phyloP scores from a whole-genome alignment of 1,140 invertebrate genomes.

The Gonatopus flavifemur region DNA sequence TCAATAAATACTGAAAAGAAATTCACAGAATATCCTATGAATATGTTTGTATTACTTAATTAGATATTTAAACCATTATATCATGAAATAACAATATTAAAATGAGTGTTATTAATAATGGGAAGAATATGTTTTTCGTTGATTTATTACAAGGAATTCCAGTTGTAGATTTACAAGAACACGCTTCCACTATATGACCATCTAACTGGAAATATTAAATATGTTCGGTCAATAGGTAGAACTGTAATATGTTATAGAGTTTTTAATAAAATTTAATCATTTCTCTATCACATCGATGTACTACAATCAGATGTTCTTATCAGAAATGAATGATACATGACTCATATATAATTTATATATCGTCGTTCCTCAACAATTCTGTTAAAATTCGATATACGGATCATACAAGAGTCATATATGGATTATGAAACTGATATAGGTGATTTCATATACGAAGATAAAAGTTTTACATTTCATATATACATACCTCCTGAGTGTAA shows the following conservation, averaged over 20 bases:
- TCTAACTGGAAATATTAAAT: slow-evolving; percentile 24
- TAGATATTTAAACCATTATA: too few relatives aligned
- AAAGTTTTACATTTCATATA: not conserved
- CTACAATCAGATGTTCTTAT: slow-evolving; percentile 6
- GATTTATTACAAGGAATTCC: slow-evolving; percentile 34
- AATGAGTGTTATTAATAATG: too few relatives aligned
- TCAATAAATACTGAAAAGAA: too few relatives aligned
- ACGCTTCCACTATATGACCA: slow-evolving; percentile 31
- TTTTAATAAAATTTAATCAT: slow-evolving; percentile 3
- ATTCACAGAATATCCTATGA: too few relatives aligned
- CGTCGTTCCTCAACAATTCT: too few relatives aligned
- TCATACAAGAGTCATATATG: too few relatives aligned
- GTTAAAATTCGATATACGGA: too few relatives aligned
- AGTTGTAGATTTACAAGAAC: slow-evolving; percentile 27
- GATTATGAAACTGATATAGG: too few relatives aligned
- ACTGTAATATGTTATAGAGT: not conserved
- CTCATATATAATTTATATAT: not conserved
- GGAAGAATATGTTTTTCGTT: too few relatives aligned
- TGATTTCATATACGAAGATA: not conserved
- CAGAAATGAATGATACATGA: not conserved
- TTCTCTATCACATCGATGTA: too few relatives aligned
- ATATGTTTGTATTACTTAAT: too few relatives aligned
- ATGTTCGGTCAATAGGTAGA: slow-evolving; percentile 4
- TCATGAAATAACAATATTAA: too few relatives aligned
- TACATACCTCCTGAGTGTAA: slow-evolving; percentile 29